These are phyloP conservation scores for Ascidia mentula DNA, from an alignment of 23 tunicate species.

Conservation along the genomic window DNA sequence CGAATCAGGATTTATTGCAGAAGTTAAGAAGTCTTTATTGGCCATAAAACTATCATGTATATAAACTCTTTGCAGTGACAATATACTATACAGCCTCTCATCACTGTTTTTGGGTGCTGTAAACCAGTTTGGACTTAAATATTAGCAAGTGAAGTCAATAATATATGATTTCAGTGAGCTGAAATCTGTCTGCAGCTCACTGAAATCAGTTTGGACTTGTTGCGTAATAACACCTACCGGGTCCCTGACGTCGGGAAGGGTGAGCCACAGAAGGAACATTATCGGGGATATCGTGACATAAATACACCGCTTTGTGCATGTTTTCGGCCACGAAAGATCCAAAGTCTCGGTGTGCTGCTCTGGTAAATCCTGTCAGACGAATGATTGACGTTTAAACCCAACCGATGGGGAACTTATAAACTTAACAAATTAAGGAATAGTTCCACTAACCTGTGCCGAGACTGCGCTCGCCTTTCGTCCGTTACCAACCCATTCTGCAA, in stretches of 20 bases:
- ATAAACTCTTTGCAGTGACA: no score
- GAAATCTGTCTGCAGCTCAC: no score
- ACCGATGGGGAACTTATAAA: background rate
- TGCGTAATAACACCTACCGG: slow-evolving; percentile 68
- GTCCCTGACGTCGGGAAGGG: slow-evolving; percentile 79
- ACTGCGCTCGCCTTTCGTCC: background rate
- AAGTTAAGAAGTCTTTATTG: no score
- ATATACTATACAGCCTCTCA: no score
- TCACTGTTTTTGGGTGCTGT: no score
- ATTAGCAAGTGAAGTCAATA: no score
- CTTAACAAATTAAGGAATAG: background rate
- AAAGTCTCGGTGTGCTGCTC: slow-evolving; percentile 32
- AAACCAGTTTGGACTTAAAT: no score
- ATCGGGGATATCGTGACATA: slow-evolving; percentile 60
- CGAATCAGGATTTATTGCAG: no score
- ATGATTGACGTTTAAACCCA: background rate
- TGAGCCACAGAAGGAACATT: slow-evolving; percentile 55
- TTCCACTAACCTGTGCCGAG: background rate
- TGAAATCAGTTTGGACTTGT: no score
- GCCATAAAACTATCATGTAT: no score
- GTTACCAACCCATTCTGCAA: background rate
- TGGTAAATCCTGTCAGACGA: background rate
- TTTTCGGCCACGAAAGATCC: slow-evolving; percentile 76
- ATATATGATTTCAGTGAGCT: no score
- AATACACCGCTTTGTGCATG: slow-evolving; percentile 52